Percentiles rank a stretch among this genome's conserved stretches.
Evolutionary conservation across 2,797 vertebrate species (phyloP).

Genomic region (Chanos chanos): DNA sequence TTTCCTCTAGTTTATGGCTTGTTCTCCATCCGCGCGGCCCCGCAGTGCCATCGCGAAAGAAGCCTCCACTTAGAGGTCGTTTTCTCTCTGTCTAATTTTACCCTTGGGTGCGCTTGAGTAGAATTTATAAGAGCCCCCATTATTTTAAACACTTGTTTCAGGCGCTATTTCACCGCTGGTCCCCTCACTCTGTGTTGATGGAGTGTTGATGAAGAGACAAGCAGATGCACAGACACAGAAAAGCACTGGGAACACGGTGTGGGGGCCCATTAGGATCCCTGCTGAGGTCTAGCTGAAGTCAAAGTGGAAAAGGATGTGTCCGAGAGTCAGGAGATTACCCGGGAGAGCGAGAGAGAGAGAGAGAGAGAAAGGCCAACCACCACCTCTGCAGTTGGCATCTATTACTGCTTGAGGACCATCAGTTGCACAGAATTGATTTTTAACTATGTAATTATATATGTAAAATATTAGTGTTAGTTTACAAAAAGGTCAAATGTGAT

Average conservation of each 20-base stretch:
- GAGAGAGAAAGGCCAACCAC: not conserved
- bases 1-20: slow-evolving; percentile 59
- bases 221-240: slow-evolving; percentile 56
- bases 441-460: too few species aligned
- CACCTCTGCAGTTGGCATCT: too few species aligned
- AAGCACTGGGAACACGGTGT: slow-evolving; percentile 37
- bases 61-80: slow-evolving; percentile 66
- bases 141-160: slow-evolving; percentile 77
- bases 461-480: too few species aligned
- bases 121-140: slow-evolving; percentile 66
- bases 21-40: slow-evolving; percentile 48
- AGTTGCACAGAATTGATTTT: too few species aligned
- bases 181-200: slow-evolving; percentile 62
- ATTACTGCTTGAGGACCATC: too few species aligned
- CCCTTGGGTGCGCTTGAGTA: slow-evolving; percentile 70
- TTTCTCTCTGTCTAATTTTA: slow-evolving; percentile 76
- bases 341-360: not conserved
- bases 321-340: slow-evolving; percentile 3
- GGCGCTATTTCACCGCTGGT: slow-evolving; percentile 64
- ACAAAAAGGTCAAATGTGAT: too few species aligned
- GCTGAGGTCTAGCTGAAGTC: slow-evolving; percentile 14
- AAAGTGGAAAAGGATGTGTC: not conserved
- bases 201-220: slow-evolving; percentile 66
- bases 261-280: not conserved
- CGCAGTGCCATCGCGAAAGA: slow-evolving; percentile 53